Conservation (phyloP, 2,797 vertebrate genomes). For the Hydrophis major region DNA sequence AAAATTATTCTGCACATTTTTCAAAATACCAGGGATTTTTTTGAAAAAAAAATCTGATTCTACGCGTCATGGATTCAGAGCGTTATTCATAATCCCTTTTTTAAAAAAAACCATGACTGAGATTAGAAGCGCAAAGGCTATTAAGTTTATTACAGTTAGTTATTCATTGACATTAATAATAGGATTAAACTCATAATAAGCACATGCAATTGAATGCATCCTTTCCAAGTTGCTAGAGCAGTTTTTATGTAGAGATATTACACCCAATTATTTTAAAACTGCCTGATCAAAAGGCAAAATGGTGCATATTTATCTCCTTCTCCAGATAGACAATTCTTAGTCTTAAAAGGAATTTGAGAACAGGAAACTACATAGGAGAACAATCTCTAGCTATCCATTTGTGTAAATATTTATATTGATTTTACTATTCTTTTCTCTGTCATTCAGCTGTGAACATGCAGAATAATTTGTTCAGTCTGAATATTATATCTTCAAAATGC, state of each 20-base stretch:
- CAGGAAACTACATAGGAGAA: background rate
- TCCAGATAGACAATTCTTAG: background rate
- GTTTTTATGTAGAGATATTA: background rate
- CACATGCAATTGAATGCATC: background rate
- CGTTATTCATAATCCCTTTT: constrained; percentile 13
- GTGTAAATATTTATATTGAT: background rate
- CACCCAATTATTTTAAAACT: background rate
- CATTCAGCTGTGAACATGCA: constrained; percentile 3
- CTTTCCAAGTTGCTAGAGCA: constrained; percentile 10
- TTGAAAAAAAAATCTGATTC: background rate
- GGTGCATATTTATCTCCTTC: background rate
- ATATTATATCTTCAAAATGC: background rate
- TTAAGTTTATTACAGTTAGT: background rate
- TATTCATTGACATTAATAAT: background rate
- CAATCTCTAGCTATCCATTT: background rate
- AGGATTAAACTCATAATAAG: background rate
- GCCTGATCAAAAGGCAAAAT: background rate
- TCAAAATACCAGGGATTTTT: background rate
- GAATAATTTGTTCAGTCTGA: constrained; percentile 1
- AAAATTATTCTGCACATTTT: background rate
- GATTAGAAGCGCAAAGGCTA: background rate
- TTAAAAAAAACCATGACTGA: background rate
- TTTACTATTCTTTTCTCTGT: constrained; percentile 15
- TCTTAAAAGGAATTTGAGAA: constrained; percentile 1
- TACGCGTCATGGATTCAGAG: background rate